Evolutionary conservation across 1,140 invertebrate genomes (phyloP).

Genomic region (Arion vulgaris): DNA sequence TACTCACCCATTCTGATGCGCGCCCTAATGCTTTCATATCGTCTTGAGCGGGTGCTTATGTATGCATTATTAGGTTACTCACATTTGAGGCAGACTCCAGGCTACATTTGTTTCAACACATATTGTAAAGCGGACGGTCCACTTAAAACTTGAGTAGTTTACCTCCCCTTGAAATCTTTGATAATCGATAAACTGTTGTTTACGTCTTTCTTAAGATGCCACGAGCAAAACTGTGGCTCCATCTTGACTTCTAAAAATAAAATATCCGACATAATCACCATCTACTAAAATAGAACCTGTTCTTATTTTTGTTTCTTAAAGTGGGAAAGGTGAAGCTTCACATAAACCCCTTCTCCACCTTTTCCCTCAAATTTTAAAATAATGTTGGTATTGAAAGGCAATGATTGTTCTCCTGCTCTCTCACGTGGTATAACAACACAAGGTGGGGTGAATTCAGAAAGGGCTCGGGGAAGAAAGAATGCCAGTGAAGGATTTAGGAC

Average conservation of each 20-base stretch:
- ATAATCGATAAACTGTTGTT: not conserved
- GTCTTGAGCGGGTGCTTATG: not conserved
- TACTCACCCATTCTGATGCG: not conserved
- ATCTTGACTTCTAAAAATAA: not conserved
- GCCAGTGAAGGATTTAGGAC: not conserved
- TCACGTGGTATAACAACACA: not conserved
- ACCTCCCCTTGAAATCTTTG: not conserved
- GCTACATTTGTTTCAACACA: not conserved
- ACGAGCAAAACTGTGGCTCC: not conserved
- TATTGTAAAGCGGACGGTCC: not conserved
- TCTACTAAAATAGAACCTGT: not conserved
- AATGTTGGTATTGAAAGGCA: not conserved
- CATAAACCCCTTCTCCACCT: too few relatives aligned
- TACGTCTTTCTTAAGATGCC: not conserved
- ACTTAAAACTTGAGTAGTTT: not conserved
- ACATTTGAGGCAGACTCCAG: not conserved
- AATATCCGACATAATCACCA: not conserved
- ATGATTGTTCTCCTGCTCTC: not conserved
- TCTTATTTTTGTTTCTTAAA: too few relatives aligned
- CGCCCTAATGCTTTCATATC: not conserved
- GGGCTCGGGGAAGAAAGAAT: too few relatives aligned
- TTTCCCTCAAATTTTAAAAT: not conserved
- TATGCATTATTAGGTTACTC: not conserved
- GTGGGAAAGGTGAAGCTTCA: too few relatives aligned
- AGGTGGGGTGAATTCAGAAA: too few relatives aligned